Evolutionary conservation across 2,888 invertebrate genomes (phyloP).

Genomic region (Patella depressa): DNA sequence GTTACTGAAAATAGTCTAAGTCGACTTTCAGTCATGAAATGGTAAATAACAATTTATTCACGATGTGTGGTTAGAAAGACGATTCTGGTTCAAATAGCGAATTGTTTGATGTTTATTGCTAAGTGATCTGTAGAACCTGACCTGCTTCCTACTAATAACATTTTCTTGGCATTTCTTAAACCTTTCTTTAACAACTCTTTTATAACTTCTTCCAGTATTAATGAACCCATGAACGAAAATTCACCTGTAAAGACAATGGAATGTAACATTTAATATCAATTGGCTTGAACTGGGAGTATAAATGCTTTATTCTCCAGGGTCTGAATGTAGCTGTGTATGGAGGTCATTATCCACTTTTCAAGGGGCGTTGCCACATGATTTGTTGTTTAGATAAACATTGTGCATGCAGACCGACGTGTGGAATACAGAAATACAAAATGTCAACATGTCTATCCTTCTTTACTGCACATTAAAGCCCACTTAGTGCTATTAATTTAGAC

Average conservation of each 20-base stretch:
- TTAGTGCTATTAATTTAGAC: too few species aligned
- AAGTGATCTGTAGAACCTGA: slow-evolving; percentile 39
- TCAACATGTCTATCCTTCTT: too few species aligned
- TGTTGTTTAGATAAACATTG: background rate
- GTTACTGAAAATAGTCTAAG: background rate
- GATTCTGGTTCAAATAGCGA: background rate
- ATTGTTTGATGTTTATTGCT: background rate
- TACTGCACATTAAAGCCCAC: too few species aligned
- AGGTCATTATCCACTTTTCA: too few species aligned
- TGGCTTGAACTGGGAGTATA: too few species aligned
- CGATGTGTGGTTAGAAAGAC: background rate
- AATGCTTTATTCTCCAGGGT: too few species aligned
- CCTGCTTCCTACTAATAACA: slow-evolving; percentile 82
- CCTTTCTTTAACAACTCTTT: slow-evolving; percentile 78
- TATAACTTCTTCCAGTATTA: slow-evolving; percentile 84
- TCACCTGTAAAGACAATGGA: slow-evolving; percentile 69
- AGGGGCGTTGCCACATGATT: too few species aligned
- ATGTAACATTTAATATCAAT: too few species aligned
- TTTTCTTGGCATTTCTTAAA: slow-evolving; percentile 80
- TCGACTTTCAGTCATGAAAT: background rate
- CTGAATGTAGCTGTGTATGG: too few species aligned
- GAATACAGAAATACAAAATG: too few species aligned
- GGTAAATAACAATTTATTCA: background rate
- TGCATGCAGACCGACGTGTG: background rate
- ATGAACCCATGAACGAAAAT: slow-evolving; percentile 89